Conservation (phyloP, 1,140 invertebrate species). For the Drosophila tani region DNA sequence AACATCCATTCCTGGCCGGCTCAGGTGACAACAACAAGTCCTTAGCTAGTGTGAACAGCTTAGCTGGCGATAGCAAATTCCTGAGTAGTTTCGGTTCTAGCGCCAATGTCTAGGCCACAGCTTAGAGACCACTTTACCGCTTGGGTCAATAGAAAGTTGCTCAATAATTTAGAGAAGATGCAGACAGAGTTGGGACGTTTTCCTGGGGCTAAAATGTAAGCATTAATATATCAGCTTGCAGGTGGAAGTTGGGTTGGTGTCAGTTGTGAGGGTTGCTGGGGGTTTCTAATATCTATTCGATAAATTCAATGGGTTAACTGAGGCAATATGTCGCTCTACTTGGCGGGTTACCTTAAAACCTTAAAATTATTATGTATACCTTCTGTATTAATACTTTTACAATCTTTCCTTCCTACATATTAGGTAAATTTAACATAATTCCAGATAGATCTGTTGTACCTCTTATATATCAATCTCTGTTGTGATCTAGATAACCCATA, state of each 20-base stretch:
- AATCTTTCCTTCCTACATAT: too few species aligned
- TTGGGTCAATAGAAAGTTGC: conserved; percentile 54
- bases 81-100: conserved; percentile 78
- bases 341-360: not conserved
- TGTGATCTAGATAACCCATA: not conserved
- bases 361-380: not conserved
- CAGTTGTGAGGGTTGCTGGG: conserved; percentile 9
- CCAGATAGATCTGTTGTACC: not conserved
- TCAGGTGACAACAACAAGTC: conserved; percentile 72
- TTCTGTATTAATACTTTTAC: not conserved
- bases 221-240: conserved; percentile 17
- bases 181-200: not conserved
- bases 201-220: not conserved
- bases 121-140: conserved; percentile 2
- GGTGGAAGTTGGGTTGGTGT: conserved; percentile 30
- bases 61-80: conserved; percentile 75
- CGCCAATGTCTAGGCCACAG: conserved; percentile 70
- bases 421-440: not conserved
- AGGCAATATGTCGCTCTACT: not conserved
- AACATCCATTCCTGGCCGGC: conserved; percentile 60
- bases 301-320: not conserved
- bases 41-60: conserved; percentile 69
- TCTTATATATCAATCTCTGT: too few species aligned
- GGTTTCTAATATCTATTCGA: not conserved
- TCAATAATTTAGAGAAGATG: conserved; percentile 52